These are phyloP conservation scores for Drosophila formosana DNA, from an alignment of 2,888 invertebrate genomes.

Conservation along the genomic window DNA sequence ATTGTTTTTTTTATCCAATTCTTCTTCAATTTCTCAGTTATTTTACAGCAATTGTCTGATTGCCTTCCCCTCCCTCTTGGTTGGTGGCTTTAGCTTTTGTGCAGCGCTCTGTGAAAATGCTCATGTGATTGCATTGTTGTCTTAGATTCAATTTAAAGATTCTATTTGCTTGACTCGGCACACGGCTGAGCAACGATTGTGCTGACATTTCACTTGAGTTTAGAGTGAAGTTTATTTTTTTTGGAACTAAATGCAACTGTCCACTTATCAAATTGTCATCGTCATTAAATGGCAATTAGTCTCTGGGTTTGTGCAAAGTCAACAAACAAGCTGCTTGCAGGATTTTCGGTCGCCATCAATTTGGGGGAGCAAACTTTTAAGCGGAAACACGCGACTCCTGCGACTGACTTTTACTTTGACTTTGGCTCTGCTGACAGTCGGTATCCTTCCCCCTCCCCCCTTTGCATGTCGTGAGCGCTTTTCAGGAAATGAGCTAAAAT, in stretches of 20 bases:
- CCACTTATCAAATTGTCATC: conserved; percentile 62
- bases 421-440: conserved; percentile 22
- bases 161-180: conserved; percentile 19
- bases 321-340: conserved; percentile 50
- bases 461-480: neutral
- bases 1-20: conserved; percentile 64
- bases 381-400: conserved; percentile 70
- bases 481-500: conserved; percentile 57
- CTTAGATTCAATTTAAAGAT: conserved; percentile 46
- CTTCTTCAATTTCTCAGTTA: conserved; percentile 60
- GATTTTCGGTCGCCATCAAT: conserved; percentile 43
- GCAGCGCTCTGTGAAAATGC: conserved; percentile 42
- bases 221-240: neutral
- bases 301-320: conserved; percentile 25
- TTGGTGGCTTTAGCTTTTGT: conserved; percentile 13
- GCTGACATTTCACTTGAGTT: conserved; percentile 20
- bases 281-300: conserved; percentile 77
- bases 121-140: conserved; percentile 63
- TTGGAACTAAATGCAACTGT: conserved; percentile 26
- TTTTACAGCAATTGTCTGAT: conserved; percentile 65
- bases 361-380: conserved; percentile 63
- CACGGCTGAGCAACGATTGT: conserved; percentile 18
- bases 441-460: conserved; percentile 12
- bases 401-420: conserved; percentile 19
- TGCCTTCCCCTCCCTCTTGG: neutral